phyloP scores from a whole-genome alignment of 2,888 invertebrate genomes.

The Macrophya alboannulata region DNA sequence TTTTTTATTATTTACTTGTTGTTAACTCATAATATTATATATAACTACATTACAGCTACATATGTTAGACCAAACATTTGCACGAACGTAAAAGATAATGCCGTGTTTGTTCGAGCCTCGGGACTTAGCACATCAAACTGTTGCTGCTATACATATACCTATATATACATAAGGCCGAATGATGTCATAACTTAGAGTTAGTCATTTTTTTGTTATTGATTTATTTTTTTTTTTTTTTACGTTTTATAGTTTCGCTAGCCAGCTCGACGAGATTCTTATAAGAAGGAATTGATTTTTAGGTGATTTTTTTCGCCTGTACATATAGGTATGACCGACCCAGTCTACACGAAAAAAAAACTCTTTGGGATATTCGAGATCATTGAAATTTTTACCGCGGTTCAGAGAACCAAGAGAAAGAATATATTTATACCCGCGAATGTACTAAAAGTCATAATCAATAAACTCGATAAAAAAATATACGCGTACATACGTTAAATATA shows the following conservation, averaged over 20 bases:
- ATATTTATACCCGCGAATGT: not conserved
- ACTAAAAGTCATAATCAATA: not conserved
- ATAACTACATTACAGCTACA: not conserved
- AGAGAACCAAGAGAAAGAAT: not conserved
- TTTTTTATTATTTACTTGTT: constrained; percentile 25
- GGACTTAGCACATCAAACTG: constrained; percentile 32
- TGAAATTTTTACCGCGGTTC: not conserved
- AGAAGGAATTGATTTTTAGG: not conserved
- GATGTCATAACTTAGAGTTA: constrained; percentile 23
- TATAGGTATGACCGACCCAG: too few species aligned
- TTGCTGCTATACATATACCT: too few species aligned
- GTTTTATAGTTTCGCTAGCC: not conserved
- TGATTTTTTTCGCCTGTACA: not conserved
- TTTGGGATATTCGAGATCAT: not conserved
- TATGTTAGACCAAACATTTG: constrained; percentile 18
- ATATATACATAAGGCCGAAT: not conserved
- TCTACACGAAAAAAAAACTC: too few species aligned
- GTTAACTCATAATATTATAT: constrained; percentile 23
- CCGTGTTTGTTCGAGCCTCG: constrained; percentile 25
- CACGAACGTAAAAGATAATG: constrained; percentile 8
- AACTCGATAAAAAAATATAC: too few species aligned
- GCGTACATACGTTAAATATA: too few species aligned
- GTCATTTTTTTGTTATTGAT: constrained; percentile 5
- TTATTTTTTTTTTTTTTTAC: not conserved
- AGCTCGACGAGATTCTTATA: not conserved